phyloP scores from a whole-genome alignment of 30 jellyfish, hydroid and myxozoan species.

The Turritopsis rubra region DNA sequence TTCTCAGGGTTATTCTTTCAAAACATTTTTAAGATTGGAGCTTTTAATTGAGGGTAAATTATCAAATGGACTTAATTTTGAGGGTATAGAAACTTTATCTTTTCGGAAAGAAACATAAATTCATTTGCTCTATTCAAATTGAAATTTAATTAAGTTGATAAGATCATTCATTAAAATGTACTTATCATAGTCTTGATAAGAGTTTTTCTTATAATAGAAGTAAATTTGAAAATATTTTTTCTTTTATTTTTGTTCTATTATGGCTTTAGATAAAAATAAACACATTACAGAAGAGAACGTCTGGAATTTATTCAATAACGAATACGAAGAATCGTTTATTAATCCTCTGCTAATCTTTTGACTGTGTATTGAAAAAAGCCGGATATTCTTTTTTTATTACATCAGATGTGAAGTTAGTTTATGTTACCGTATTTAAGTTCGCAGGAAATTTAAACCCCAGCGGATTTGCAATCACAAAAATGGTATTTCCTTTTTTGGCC shows the following conservation, averaged over 20 bases:
- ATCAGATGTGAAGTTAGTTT: background rate
- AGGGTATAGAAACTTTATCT: no score
- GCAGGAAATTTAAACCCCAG: no score
- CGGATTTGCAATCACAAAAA: no score
- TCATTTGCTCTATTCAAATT: no score
- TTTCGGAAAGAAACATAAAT: no score
- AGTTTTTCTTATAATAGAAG: no score
- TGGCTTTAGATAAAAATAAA: background rate
- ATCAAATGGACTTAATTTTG: no score
- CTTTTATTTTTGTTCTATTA: background rate
- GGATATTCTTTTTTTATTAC: background rate
- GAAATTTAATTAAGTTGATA: background rate
- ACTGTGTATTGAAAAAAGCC: background rate
- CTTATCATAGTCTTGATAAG: background rate
- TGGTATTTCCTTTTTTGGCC: no score
- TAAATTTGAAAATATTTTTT: background rate
- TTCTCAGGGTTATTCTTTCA: no score
- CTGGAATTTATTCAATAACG: background rate
- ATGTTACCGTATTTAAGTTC: background rate
- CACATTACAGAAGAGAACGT: background rate
- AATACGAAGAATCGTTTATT: background rate
- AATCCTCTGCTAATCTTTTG: background rate
- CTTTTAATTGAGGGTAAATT: no score
- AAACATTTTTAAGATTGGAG: no score
- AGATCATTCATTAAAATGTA: background rate